phyloP scores from a whole-genome alignment of 2,797 vertebrate genomes.

The Protosalanx chinensis region DNA sequence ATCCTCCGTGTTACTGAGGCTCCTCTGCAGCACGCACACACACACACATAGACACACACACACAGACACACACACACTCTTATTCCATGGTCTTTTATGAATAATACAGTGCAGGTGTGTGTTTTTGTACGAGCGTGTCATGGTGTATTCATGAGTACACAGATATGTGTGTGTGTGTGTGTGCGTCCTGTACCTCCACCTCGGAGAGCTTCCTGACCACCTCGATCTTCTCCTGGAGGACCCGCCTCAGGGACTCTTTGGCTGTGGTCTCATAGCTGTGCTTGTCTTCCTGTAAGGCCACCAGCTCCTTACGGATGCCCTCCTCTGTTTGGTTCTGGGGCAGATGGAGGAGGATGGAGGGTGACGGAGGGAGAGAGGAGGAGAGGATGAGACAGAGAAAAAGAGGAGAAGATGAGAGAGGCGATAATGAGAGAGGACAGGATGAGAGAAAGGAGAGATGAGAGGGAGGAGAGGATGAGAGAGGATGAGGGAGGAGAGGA shows the following conservation, averaged over 20 bases:
- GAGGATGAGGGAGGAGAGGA: too few species aligned
- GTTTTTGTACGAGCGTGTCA: too few species aligned
- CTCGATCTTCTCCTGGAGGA: constrained; percentile 99
- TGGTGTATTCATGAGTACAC: too few species aligned
- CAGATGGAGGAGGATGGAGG: constrained; percentile 6
- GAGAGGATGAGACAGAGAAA: too few species aligned
- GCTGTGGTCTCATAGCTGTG: constrained; percentile 98
- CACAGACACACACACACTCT: not conserved
- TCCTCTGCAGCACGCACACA: constrained; percentile 71
- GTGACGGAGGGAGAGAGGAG: not conserved
- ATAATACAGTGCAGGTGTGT: not conserved
- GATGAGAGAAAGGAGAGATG: too few species aligned
- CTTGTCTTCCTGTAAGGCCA: constrained; percentile 97
- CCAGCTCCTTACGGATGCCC: constrained; percentile 91
- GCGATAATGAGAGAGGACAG: not conserved
- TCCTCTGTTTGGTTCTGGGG: constrained; percentile 96
- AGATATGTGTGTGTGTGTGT: not conserved
- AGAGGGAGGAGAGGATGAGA: too few species aligned
- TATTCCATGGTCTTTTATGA: too few species aligned
- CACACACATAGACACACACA: not conserved
- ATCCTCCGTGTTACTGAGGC: constrained; percentile 97
- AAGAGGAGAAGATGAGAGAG: too few species aligned
- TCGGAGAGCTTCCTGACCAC: constrained; percentile 97
- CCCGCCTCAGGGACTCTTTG: constrained; percentile 97
- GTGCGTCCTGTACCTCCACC: constrained; percentile 82